Conservation (phyloP, 2,113 vertebrate genomes). For the Aptenodytes patagonicus region DNA sequence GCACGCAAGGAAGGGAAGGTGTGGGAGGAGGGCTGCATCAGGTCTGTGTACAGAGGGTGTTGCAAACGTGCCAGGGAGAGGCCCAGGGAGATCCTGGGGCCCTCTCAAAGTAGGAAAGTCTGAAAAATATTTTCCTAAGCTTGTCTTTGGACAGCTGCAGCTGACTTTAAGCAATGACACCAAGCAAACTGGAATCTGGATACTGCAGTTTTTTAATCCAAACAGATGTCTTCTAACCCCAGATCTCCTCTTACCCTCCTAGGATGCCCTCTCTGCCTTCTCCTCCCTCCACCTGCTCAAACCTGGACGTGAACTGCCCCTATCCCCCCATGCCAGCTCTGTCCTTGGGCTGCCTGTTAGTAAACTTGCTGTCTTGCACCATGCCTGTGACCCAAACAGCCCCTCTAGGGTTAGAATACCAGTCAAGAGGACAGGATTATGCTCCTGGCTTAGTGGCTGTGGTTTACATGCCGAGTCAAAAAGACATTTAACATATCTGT, state of each 20-base stretch:
- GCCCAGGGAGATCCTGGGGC: conserved; percentile 64
- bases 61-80: conserved; percentile 62
- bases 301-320: not conserved
- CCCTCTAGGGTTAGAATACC: not conserved
- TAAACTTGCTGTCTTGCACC: not conserved
- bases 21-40: conserved; percentile 44
- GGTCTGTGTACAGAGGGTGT: conserved; percentile 45
- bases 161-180: conserved; percentile 48
- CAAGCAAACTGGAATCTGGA: conserved; percentile 41
- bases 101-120: conserved; percentile 60
- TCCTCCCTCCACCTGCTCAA: conserved; percentile 1
- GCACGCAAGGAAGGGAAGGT: not conserved
- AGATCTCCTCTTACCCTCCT: not conserved
- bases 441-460: not conserved
- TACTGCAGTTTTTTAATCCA: conserved; percentile 18
- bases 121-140: conserved; percentile 71
- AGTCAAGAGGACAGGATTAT: not conserved
- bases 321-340: not conserved
- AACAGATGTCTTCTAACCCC: conserved; percentile 34
- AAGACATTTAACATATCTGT: not conserved
- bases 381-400: not conserved
- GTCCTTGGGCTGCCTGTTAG: not conserved
- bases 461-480: not conserved
- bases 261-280: not conserved
- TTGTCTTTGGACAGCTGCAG: conserved; percentile 64